Conservation (phyloP, 2,888 invertebrate species). For the Apodemia mormo region DNA sequence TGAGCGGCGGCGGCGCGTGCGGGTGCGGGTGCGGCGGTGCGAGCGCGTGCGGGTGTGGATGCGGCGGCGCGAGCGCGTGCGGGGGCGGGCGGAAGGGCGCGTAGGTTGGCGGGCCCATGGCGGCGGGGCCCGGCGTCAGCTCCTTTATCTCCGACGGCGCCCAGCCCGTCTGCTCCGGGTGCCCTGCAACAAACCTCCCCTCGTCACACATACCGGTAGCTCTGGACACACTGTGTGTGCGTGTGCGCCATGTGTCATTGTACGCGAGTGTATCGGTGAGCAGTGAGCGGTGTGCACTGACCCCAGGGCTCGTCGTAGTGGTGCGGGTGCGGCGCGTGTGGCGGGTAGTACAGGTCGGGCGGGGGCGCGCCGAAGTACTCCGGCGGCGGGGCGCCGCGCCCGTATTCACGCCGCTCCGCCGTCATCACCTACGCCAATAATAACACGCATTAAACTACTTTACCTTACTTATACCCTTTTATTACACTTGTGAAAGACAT, state of each 20-base stretch:
- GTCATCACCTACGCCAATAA: slow-evolving; percentile 87
- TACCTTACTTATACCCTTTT: too few species aligned
- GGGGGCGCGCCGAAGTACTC: slow-evolving; percentile 50
- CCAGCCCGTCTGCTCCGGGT: too few species aligned
- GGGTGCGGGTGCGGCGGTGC: slow-evolving; percentile 56
- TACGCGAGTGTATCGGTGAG: too few species aligned
- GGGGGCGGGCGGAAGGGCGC: slow-evolving; percentile 45
- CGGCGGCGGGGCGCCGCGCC: slow-evolving; percentile 75
- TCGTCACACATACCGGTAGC: too few species aligned
- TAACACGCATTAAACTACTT: too few species aligned
- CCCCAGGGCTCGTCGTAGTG: slow-evolving; percentile 42
- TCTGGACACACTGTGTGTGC: too few species aligned
- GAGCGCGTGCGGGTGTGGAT: slow-evolving; percentile 48
- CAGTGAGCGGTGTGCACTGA: slow-evolving; percentile 18
- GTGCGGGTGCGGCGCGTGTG: slow-evolving; percentile 52
- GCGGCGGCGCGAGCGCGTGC: slow-evolving; percentile 54
- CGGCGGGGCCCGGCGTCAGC: slow-evolving; percentile 83
- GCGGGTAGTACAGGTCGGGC: slow-evolving; percentile 54
- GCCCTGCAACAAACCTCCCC: slow-evolving; percentile 31
- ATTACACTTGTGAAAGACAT: too few species aligned
- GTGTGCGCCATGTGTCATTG: too few species aligned
- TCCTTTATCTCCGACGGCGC: slow-evolving; percentile 85
- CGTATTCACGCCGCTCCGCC: slow-evolving; percentile 93
- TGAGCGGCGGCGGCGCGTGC: slow-evolving; percentile 39
- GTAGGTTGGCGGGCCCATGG: slow-evolving; percentile 54